phyloP scores from a whole-genome alignment of 1,140 invertebrate species.

The Drosophila simulans region DNA sequence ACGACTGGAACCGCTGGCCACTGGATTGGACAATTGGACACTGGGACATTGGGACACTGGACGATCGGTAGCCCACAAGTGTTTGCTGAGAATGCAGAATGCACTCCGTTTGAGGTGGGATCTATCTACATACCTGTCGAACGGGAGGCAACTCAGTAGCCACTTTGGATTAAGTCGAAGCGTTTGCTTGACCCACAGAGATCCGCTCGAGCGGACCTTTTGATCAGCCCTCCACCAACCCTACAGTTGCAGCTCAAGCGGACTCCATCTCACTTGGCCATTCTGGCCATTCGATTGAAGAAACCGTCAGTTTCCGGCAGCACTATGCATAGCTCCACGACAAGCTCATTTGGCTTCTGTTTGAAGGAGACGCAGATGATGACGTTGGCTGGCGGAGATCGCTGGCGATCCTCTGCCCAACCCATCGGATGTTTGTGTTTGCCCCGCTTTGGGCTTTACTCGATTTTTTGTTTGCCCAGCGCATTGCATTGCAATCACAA shows the following conservation, averaged over 20 bases:
- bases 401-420: conserved; percentile 16
- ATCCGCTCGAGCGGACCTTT: conserved; percentile 62
- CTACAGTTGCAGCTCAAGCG: conserved; percentile 77
- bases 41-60: not conserved
- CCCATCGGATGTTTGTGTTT: conserved; percentile 77
- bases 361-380: conserved; percentile 39
- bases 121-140: conserved; percentile 19
- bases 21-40: conserved; percentile 21
- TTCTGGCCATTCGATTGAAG: conserved; percentile 60
- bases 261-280: conserved; percentile 14
- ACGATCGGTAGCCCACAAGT: conserved; percentile 70
- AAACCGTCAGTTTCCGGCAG: conserved; percentile 59
- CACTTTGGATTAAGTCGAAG: conserved; percentile 76
- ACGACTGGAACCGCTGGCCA: conserved; percentile 47
- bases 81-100: conserved; percentile 60
- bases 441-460: conserved; percentile 61
- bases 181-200: conserved; percentile 77
- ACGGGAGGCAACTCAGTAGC: conserved; percentile 72
- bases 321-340: conserved; percentile 12
- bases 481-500: conserved; percentile 70
- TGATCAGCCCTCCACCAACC: conserved; percentile 62
- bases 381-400: conserved; percentile 6
- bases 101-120: conserved; percentile 18
- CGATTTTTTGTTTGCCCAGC: conserved; percentile 55
- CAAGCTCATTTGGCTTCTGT: conserved; percentile 83